Evolutionary conservation across 2,888 invertebrate genomes (phyloP).

Genomic region (Stramonita haemastoma): DNA sequence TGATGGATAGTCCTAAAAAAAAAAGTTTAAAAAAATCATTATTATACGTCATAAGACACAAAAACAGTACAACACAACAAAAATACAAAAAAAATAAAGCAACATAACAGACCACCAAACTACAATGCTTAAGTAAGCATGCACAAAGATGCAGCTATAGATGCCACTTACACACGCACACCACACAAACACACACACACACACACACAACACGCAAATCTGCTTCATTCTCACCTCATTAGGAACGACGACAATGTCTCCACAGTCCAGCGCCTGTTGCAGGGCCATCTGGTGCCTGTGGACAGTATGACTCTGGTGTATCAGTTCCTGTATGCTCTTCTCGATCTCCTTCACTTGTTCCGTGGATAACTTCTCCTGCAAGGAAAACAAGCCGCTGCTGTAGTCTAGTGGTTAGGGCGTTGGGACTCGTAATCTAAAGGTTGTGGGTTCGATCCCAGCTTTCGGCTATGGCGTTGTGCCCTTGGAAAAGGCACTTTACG

Average conservation of each 20-base stretch:
- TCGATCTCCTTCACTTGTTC: conserved; percentile 21
- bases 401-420: too few relatives aligned
- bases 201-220: not conserved
- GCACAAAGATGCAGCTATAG: not conserved
- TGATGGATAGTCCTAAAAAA: conserved; percentile 66
- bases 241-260: conserved; percentile 48
- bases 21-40: not conserved
- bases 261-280: conserved; percentile 49
- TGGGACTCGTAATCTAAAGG: too few relatives aligned
- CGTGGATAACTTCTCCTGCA: conserved; percentile 22
- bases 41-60: not conserved
- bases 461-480: too few relatives aligned
- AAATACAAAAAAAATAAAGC: not conserved
- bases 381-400: too few relatives aligned
- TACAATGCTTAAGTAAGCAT: not conserved
- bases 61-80: not conserved
- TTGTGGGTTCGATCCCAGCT: too few relatives aligned
- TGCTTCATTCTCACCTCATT: conserved; percentile 50
- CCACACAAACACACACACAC: conserved; percentile 23
- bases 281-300: conserved; percentile 49
- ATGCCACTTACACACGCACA: not conserved
- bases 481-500: too few relatives aligned
- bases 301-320: conserved; percentile 44
- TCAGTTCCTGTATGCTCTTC: conserved; percentile 40
- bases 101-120: not conserved